Percentiles rank a stretch among this genome's conserved stretches.
Conservation (phyloP, 2,888 invertebrate species). For the Polymixis lichenea region DNA sequence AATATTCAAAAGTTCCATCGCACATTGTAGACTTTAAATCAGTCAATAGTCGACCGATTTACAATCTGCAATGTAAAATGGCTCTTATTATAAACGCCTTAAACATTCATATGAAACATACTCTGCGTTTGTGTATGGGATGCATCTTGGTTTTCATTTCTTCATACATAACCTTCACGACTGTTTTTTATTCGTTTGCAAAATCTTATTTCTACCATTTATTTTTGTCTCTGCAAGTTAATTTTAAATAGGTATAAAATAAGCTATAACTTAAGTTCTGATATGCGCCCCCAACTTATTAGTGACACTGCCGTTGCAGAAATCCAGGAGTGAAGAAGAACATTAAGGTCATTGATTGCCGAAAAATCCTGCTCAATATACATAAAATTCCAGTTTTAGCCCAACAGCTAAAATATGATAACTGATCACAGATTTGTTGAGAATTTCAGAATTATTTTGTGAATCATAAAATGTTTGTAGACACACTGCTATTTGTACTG, state of each 20-base stretch:
- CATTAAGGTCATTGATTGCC: too few relatives aligned
- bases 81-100: conserved; percentile 28
- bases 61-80: conserved; percentile 21
- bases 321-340: too few relatives aligned
- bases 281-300: neutral
- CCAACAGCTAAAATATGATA: too few relatives aligned
- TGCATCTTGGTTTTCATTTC: conserved; percentile 59
- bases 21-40: conserved; percentile 2
- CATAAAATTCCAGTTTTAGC: too few relatives aligned
- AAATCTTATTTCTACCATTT: neutral
- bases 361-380: too few relatives aligned
- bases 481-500: neutral
- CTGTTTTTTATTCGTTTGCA: neutral
- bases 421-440: too few relatives aligned
- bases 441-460: too few relatives aligned
- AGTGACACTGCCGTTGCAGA: neutral
- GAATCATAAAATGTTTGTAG: too few relatives aligned
- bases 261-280: neutral
- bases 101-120: neutral
- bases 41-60: neutral
- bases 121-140: conserved; percentile 47
- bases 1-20: conserved; percentile 32
- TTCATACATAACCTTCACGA: conserved; percentile 13
- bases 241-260: too few relatives aligned
- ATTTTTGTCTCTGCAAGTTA: neutral